phyloP scores from a whole-genome alignment of 2,888 invertebrate species.

The Tryphoninae sp. region DNA sequence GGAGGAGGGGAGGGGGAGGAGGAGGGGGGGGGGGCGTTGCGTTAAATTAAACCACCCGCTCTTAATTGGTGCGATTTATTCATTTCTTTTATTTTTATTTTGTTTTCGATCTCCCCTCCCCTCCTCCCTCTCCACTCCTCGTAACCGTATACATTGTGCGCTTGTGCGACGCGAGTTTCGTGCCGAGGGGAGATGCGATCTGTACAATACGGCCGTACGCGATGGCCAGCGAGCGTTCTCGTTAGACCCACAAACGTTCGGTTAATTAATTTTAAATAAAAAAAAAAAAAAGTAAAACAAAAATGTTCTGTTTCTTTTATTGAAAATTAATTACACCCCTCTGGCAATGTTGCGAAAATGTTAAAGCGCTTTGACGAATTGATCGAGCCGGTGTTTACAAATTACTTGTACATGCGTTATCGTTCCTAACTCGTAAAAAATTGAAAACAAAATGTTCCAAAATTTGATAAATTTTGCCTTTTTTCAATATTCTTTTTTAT shows the following conservation, averaged over 20 bases:
- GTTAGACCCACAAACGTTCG: conserved; percentile 19
- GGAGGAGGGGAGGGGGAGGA: too few relatives aligned
- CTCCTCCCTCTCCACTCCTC: not conserved
- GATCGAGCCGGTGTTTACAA: not conserved
- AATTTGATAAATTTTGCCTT: too few relatives aligned
- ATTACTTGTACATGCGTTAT: too few relatives aligned
- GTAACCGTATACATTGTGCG: conserved; percentile 16
- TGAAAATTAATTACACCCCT: conserved; percentile 17
- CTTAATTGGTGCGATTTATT: conserved; percentile 54
- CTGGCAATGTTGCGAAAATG: not conserved
- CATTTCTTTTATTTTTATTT: conserved; percentile 31
- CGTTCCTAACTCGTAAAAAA: too few relatives aligned
- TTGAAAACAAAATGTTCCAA: too few relatives aligned
- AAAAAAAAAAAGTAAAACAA: not conserved
- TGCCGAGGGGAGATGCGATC: conserved; percentile 38
- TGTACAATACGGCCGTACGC: conserved; percentile 24
- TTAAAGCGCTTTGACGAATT: not conserved
- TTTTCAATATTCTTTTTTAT: too few relatives aligned
- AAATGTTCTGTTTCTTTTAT: conserved; percentile 7
- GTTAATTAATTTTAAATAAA: conserved; percentile 23
- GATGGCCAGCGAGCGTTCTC: conserved; percentile 20
- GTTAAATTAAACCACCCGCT: conserved; percentile 54
- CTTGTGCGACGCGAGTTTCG: conserved; percentile 10
- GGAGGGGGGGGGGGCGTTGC: conserved; percentile 12
- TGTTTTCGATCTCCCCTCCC: not conserved